Evolutionary conservation across 2,797 vertebrate genomes (phyloP).

Genomic region (Sphenopsis melanotis): DNA sequence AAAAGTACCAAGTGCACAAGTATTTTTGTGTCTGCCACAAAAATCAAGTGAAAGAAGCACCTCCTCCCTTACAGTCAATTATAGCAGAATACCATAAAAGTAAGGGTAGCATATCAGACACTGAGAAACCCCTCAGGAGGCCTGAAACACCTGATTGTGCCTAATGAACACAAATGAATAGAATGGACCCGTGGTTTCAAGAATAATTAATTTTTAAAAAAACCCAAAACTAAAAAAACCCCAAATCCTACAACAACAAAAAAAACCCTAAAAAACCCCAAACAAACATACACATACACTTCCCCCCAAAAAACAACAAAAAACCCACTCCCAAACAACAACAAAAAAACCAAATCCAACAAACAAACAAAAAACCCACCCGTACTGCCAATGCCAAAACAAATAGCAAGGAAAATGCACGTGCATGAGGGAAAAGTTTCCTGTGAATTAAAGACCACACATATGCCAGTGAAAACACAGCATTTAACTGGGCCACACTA

Average conservation of each 20-base stretch:
- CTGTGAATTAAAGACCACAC: not conserved
- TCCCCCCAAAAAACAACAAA: no score
- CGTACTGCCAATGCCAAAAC: rapidly evolving
- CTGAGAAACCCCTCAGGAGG: not conserved
- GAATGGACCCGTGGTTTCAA: not conserved
- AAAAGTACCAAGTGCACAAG: slow-evolving; percentile 13
- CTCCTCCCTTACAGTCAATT: not conserved
- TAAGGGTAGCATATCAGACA: not conserved
- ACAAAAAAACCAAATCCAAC: not conserved
- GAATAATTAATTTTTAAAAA: not conserved
- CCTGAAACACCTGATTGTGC: not conserved
- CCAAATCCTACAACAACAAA: not conserved
- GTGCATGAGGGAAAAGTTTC: not conserved
- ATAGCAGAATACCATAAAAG: not conserved
- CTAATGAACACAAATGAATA: not conserved
- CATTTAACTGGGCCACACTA: not conserved
- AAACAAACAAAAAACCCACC: not conserved
- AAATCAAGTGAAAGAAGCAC: not conserved
- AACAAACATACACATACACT: not conserved
- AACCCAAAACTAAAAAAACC: not conserved
- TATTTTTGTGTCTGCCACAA: slow-evolving; percentile 31
- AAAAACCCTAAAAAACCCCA: not conserved
- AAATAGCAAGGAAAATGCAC: not conserved
- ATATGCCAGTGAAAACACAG: not conserved
- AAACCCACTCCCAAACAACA: not conserved